phyloP scores from a whole-genome alignment of 2,797 vertebrate species.

The Pangasius sanitwongsei region DNA sequence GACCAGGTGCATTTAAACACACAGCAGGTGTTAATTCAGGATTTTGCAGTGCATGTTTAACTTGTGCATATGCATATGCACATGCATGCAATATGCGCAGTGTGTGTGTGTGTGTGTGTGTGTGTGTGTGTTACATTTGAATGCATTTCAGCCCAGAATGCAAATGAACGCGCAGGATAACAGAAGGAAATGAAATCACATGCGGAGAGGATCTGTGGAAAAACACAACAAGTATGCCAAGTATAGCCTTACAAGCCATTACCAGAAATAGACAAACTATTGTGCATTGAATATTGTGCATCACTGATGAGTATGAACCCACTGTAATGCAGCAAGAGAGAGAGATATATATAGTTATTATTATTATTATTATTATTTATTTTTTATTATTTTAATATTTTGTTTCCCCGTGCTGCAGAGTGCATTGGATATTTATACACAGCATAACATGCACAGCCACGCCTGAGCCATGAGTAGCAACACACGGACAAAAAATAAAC shows the following conservation, averaged over 20 bases:
- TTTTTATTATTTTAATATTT: not conserved
- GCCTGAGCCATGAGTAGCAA: not conserved
- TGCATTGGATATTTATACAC: not conserved
- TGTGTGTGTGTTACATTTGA: not conserved
- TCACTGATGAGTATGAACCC: not conserved
- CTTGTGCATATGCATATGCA: not conserved
- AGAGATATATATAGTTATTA: not conserved
- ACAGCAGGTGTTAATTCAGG: not conserved
- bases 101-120: not conserved
- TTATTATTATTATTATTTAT: too few relatives aligned
- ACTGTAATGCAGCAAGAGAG: not conserved
- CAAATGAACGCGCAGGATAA: conserved; percentile 10
- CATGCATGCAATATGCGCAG: conserved; percentile 7
- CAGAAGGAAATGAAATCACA: conserved; percentile 12
- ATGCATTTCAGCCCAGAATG: not conserved
- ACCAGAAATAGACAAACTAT: conserved; percentile 13
- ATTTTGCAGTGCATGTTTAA: not conserved
- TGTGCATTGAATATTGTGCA: conserved; percentile 27
- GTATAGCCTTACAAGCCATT: not conserved
- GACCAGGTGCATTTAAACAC: not conserved
- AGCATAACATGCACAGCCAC: not conserved
- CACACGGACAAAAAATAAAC: not conserved
- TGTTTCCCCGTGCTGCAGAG: not conserved
- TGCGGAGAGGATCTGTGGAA: conserved; percentile 28
- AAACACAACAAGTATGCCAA: conserved; percentile 37